Evolutionary conservation across 2,888 invertebrate species (phyloP).

Genomic region (Pocota personata): DNA sequence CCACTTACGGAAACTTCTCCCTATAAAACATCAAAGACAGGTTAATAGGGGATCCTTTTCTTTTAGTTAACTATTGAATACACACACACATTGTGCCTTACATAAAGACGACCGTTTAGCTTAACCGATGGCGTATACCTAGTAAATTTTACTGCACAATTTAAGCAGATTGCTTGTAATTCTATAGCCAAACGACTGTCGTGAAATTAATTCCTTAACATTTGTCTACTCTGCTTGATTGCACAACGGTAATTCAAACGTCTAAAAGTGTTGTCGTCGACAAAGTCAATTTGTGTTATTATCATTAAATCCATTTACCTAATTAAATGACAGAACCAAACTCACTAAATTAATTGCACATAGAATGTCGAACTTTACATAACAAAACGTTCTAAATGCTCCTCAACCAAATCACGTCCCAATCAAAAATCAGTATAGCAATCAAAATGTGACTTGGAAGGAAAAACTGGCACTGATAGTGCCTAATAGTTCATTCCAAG

Average conservation of each 20-base stretch:
- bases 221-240: neutral
- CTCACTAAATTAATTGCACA: constrained; percentile 34
- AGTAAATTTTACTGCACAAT: neutral
- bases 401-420: constrained; percentile 60
- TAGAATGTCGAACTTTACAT: constrained; percentile 15
- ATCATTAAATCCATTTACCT: constrained; percentile 18
- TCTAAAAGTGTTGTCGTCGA: neutral
- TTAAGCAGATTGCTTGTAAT: neutral
- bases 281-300: neutral
- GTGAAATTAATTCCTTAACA: neutral
- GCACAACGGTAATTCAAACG: neutral
- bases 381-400: constrained; percentile 19
- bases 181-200: neutral
- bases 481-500: constrained; percentile 45
- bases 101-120: too few species aligned
- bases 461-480: constrained; percentile 51
- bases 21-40: too few species aligned
- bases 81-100: too few species aligned
- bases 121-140: too few species aligned
- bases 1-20: too few species aligned
- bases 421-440: constrained; percentile 57
- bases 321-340: constrained; percentile 17
- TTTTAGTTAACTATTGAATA: too few species aligned
- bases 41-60: too few species aligned
- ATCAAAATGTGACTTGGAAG: constrained; percentile 55